A percentile compares a stretch with the other conserved stretches of the same genome.
phyloP scores from a whole-genome alignment of 2,113 vertebrate genomes.

The Anser cygnoides region DNA sequence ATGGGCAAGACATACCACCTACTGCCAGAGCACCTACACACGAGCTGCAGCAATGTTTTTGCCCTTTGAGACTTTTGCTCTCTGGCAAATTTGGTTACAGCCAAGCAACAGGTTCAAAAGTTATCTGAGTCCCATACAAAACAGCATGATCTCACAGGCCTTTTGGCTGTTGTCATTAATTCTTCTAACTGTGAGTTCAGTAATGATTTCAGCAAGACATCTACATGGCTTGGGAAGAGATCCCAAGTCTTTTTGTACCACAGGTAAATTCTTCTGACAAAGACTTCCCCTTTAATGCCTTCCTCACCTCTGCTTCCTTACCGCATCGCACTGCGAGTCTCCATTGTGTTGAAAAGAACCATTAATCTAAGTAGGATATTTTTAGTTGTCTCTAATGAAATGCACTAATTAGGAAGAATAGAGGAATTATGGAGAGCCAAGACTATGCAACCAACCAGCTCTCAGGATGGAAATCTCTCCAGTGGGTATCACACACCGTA shows the following conservation, averaged over 20 bases:
- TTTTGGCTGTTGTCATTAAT: neutral
- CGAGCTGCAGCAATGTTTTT: neutral
- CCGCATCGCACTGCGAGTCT: neutral
- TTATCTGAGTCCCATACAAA: neutral
- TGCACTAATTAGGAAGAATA: neutral
- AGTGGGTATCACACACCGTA: neutral
- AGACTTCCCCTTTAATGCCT: neutral
- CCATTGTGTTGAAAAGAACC: neutral
- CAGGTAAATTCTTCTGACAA: neutral
- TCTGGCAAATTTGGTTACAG: neutral
- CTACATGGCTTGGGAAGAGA: neutral
- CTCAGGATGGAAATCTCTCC: neutral
- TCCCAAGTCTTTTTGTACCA: neutral
- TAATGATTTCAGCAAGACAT: neutral
- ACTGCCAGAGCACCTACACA: neutral
- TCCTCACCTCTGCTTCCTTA: neutral
- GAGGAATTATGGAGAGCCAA: neutral
- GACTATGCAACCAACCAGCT: neutral
- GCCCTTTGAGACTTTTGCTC: neutral
- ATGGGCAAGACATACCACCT: neutral
- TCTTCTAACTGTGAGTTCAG: neutral
- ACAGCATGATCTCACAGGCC: neutral
- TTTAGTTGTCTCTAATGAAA: neutral
- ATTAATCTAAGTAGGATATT: neutral
- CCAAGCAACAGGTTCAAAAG: neutral